Conservation (phyloP, 2,888 invertebrate genomes). For the Drosophila suboccidentalis region DNA sequence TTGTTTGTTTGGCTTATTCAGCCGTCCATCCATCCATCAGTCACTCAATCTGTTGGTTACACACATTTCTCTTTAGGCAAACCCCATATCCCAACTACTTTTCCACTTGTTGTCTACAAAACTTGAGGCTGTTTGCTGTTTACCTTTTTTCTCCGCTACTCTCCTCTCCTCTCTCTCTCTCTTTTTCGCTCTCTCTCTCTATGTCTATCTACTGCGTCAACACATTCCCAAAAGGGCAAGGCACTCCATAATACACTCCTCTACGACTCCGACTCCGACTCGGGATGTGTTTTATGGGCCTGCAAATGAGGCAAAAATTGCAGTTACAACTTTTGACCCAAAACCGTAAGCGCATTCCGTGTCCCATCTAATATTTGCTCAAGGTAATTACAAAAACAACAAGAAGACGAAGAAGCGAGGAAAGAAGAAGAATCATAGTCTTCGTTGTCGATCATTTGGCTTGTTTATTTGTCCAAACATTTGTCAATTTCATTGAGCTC, state of each 20-base stretch:
- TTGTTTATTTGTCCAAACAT: slow-evolving; percentile 79
- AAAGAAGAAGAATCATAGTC: slow-evolving; percentile 20
- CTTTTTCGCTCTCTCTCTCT: slow-evolving; percentile 6
- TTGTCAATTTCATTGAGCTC: slow-evolving; percentile 80
- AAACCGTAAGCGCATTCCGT: slow-evolving; percentile 62
- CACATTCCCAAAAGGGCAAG: slow-evolving; percentile 77
- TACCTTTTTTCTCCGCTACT: slow-evolving; percentile 52
- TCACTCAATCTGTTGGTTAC: slow-evolving; percentile 70
- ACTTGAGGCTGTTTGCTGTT: slow-evolving; percentile 66
- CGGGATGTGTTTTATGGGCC: slow-evolving; percentile 45
- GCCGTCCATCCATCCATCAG: slow-evolving; percentile 53
- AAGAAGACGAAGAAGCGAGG: slow-evolving; percentile 10
- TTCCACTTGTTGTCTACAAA: slow-evolving; percentile 70
- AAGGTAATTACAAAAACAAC: slow-evolving; percentile 75
- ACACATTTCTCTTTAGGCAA: slow-evolving; percentile 68
- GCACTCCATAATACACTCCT: slow-evolving; percentile 52
- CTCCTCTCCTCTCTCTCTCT: slow-evolving; percentile 2
- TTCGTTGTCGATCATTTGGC: slow-evolving; percentile 63
- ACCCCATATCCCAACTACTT: slow-evolving; percentile 54
- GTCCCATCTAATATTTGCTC: slow-evolving; percentile 65
- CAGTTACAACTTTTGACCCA: slow-evolving; percentile 72
- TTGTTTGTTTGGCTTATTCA: slow-evolving; percentile 55
- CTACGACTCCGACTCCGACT: slow-evolving; percentile 7
- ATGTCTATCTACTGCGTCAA: slow-evolving; percentile 49
- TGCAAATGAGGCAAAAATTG: slow-evolving; percentile 72